Conservation (phyloP, 2,797 vertebrate species). For the Odontamblyopus rebecca region DNA sequence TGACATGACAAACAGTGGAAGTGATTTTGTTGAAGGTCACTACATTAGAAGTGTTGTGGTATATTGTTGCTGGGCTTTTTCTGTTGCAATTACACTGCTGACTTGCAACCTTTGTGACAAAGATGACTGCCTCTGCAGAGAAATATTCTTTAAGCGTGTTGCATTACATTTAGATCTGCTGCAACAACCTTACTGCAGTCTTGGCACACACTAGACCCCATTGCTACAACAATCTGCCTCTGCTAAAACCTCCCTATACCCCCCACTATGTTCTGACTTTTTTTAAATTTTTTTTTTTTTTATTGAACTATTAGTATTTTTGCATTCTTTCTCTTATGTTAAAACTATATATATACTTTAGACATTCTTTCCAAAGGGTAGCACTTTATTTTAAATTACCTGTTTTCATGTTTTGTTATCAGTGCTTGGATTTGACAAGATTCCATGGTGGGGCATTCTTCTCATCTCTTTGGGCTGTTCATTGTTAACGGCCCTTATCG, state of each 20-base stretch:
- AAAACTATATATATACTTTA: no score
- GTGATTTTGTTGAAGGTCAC: constrained; percentile 30
- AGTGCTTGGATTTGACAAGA: constrained; percentile 93
- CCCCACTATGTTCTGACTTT: constrained; percentile 13
- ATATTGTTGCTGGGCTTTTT: constrained; percentile 20
- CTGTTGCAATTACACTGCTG: constrained; percentile 36
- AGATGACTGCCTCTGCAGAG: constrained; percentile 35
- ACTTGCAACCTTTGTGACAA: constrained; percentile 28
- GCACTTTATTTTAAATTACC: constrained; percentile 68
- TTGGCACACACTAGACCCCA: constrained; percentile 60
- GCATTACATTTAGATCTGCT: constrained; percentile 37
- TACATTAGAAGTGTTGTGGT: constrained; percentile 2
- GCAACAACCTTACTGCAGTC: constrained; percentile 66
- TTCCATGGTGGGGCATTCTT: constrained; percentile 90
- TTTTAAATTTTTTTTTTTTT: no score
- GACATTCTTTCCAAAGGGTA: constrained; percentile 44
- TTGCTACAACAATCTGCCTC: constrained; percentile 34
- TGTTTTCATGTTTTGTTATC: constrained; percentile 56
- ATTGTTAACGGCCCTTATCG: constrained; percentile 84
- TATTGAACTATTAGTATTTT: constrained; percentile 36
- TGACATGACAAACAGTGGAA: constrained; percentile 27
- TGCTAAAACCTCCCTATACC: constrained; percentile 10
- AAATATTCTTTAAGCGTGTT: constrained; percentile 35
- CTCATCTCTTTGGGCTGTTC: constrained; percentile 87
- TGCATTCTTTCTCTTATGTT: neutral